Base-by-base conservation (phyloP, 2,888 invertebrate genomes). In the Drosophila pegasa region DNA sequence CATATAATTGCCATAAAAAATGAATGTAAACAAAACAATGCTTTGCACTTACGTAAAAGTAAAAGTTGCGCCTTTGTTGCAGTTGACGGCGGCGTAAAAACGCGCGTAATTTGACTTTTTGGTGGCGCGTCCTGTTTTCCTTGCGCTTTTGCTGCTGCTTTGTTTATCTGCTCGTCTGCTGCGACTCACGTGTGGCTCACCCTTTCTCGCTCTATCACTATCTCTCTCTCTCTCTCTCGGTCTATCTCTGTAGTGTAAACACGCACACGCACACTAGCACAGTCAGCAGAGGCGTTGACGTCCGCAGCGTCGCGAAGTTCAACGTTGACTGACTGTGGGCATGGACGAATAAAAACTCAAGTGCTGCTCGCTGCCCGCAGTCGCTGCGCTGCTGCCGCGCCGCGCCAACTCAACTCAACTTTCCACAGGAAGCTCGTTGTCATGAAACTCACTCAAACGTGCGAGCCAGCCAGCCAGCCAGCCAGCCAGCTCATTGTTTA, bases 231-330 rank as follows among this genome's bases (percentile, higher is more conserved):
- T 35, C 40, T 10, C 27, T 43, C 14, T 59, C 16, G 4, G 31
- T 20, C 35, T 45, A 9, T 9, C 35, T 45, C 12, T 9, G 9
- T 10, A 7, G 27, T n/a, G 18, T 33, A 33, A 41, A 43, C 40
- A 58, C 51, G 48, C 59, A 65, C 62, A 64, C 56, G 41, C 48
- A 57, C 48, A 59, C 56, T 31, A 12, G 18, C n/a, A 41, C 37
- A 48, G 29, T 55, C 50, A 27, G 35, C 60, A 56, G 50, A 31
- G 51, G 43, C 40, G 64, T 50, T 54, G 57, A 81, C 77, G 82
- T 83, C 77, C 78, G 79, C 75, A 78, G 80, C 75, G 78, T 77
- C 75, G 81, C 81, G 85, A 80, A 77, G 82, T 81, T 84, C 83
- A 80, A 77, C 78, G 78, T 80, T 71, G 80, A 90, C 90, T 85